Evolutionary conservation across 2,888 invertebrate species (phyloP), one percentile per base, ranked within the genome.

Genomic region (Machimus atricapillus): DNA sequence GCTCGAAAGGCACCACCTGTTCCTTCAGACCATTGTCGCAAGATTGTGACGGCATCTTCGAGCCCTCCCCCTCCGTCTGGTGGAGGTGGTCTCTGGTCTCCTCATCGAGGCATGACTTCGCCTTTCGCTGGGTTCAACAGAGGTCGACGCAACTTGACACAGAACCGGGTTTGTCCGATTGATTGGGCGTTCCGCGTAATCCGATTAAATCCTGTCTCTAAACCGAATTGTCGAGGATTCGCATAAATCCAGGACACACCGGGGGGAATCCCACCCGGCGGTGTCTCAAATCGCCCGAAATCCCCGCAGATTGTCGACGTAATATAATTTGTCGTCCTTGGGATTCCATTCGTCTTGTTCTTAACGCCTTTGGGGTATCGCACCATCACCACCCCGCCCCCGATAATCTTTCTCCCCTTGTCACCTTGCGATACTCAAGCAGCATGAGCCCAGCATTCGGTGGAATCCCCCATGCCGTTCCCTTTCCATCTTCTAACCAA

Each of bases 231-330:
- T 23, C 81, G 56, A 31, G 52, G 34, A 81, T 46, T 27, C 81
- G 5, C n/a, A 76, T 23, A 52, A 81, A 31, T 52, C 56, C 31
- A 9, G 23, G 16, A n/a, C 27, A 8, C 81, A 76, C 6, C 31
- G n/a, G n/a, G n/a, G n/a, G 16, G 34, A 9, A 34, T 31, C 81
- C 31, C 27, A n/a, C 52, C 46, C n/a, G 56, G 31, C 19, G 9
- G 34, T 19, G 76, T 76, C n/a, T 34, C 40, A 34, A 40, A 58
- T 58, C 37, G 66, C 52, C 52, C 52, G 23, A 52, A 46, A 79
- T 46, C 58, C 37, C 19, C 66, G 12, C 82, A 58, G 82, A 82
- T 82, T 82, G 82, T 82, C 82, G 37, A 66, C 82, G 56, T 82
- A 58, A 82, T 58, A 56, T 40, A 82, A 82, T 58, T 40, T 82